Conservation (phyloP, 2,113 vertebrate genomes). For the Lipophrys pholis region DNA sequence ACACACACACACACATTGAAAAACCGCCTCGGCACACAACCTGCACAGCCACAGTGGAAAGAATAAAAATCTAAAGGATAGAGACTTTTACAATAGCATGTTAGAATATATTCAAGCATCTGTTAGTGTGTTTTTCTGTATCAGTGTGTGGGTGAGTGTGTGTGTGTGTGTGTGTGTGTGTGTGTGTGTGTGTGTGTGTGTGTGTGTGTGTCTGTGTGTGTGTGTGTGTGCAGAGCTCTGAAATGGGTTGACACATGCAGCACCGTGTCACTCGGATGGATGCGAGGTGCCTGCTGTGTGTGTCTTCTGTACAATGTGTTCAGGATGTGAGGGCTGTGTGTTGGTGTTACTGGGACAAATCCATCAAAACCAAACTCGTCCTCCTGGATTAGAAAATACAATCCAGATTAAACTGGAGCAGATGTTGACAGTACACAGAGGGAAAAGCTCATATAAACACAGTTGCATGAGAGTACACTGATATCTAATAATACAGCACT, state of each 20-base stretch:
- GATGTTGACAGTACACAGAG: not conserved
- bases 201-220: not conserved
- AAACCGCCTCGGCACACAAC: constrained; percentile 61
- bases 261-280: constrained; percentile 33
- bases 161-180: no score
- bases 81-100: constrained; percentile 46
- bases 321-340: constrained; percentile 43
- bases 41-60: constrained; percentile 44
- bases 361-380: constrained; percentile 24
- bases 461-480: no score
- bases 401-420: constrained; percentile 10
- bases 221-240: not conserved
- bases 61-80: constrained; percentile 36
- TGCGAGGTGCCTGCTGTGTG: constrained; percentile 40
- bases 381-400: constrained; percentile 25
- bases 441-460: not conserved
- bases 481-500: no score
- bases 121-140: no score
- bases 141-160: no score
- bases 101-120: constrained; percentile 36
- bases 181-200: no score
- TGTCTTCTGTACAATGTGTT: constrained; percentile 58
- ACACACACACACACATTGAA: no score
- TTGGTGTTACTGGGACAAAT: constrained; percentile 61
- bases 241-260: no score